Conservation (phyloP, 2,797 vertebrate genomes). For the Neosilurus mollespiculum region DNA sequence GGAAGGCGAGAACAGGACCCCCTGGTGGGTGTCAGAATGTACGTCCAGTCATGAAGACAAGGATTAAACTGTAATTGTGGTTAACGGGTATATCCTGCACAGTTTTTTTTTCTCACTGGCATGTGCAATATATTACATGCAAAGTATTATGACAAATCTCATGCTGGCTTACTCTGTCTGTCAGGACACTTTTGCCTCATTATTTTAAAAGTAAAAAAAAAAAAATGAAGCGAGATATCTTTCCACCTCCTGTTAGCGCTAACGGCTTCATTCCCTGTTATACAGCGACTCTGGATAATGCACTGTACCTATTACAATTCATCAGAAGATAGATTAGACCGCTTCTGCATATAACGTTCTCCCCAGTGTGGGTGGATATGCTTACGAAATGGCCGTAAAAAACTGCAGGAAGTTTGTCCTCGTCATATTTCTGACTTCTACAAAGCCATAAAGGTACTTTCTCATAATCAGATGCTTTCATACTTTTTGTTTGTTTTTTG, state of each 20-base stretch:
- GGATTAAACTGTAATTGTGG: not conserved
- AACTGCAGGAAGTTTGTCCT: slow-evolving; percentile 44
- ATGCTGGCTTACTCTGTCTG: slow-evolving; percentile 43
- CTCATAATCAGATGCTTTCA: slow-evolving; percentile 48
- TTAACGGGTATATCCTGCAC: not conserved
- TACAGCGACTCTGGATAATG: slow-evolving; percentile 61
- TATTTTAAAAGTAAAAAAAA: slow-evolving; percentile 52
- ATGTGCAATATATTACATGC: not conserved
- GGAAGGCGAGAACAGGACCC: not conserved
- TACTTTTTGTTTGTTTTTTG: slow-evolving; percentile 55
- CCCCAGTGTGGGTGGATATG: slow-evolving; percentile 19
- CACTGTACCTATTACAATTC: slow-evolving; percentile 62
- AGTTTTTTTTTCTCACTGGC: not conserved
- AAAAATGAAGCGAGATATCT: slow-evolving; percentile 55
- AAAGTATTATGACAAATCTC: slow-evolving; percentile 17
- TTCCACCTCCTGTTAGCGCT: slow-evolving; percentile 64
- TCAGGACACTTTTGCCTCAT: slow-evolving; percentile 59
- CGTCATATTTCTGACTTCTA: slow-evolving; percentile 42
- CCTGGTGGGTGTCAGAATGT: not conserved
- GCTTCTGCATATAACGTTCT: slow-evolving; percentile 47
- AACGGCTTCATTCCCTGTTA: slow-evolving; percentile 70
- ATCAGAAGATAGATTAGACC: slow-evolving; percentile 57
- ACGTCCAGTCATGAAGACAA: not conserved
- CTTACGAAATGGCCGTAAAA: slow-evolving; percentile 54
- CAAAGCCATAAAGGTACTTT: slow-evolving; percentile 31